A percentile compares a stretch with the other conserved stretches of the same genome.
phyloP scores from a whole-genome alignment of 37 sponge, comb jelly and placozoan genomes.

The Ianthella basta region DNA sequence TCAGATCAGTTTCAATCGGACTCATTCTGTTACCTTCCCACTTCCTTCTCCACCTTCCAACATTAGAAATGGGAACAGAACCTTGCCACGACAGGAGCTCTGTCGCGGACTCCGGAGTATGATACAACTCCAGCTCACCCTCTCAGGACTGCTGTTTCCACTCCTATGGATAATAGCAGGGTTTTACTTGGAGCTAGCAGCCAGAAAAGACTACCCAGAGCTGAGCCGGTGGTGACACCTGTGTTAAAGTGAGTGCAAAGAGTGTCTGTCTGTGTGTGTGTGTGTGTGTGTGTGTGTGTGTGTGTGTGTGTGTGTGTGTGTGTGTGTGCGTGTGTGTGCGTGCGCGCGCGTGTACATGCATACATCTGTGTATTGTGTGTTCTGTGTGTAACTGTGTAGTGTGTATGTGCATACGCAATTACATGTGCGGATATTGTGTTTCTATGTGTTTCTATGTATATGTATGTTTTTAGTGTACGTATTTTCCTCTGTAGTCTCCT shows the following conservation, averaged over 20 bases:
- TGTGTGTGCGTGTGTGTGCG: conserved; percentile 52
- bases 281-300: conserved; percentile 23
- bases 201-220: no score
- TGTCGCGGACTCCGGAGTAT: background rate
- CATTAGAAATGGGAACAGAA: conserved; percentile 15
- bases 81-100: background rate
- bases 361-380: conserved; percentile 53
- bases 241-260: background rate
- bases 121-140: no score
- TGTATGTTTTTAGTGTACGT: background rate
- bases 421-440: background rate
- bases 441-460: background rate
- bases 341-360: conserved; percentile 45
- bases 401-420: conserved; percentile 20
- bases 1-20: no score
- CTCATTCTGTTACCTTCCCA: no score
- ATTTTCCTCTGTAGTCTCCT: background rate
- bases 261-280: conserved; percentile 12
- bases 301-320: conserved; percentile 27
- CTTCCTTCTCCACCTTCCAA: background rate
- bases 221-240: background rate
- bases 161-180: no score
- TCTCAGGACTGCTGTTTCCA: no score
- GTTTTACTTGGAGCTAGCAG: no score
- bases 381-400: no score